These are phyloP conservation scores for Anastrepha obliqua DNA, from an alignment of 1,140 invertebrate genomes.

Conservation along the genomic window DNA sequence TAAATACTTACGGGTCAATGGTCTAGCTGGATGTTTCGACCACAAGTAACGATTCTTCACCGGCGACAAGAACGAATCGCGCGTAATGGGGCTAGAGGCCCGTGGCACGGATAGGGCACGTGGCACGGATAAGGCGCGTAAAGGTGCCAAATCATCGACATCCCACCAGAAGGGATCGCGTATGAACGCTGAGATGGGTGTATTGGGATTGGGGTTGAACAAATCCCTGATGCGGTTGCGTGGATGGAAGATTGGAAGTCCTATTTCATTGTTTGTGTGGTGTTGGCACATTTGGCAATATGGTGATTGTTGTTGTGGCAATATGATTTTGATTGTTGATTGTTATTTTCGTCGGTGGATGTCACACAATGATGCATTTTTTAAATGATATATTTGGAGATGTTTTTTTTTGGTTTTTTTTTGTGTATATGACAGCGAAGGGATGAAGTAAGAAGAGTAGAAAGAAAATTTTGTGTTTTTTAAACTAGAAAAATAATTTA, in stretches of 20 bases:
- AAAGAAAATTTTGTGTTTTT: constrained; percentile 72
- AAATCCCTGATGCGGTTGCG: constrained; percentile 83
- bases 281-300: not conserved
- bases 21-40: constrained; percentile 90
- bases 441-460: constrained; percentile 71
- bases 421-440: constrained; percentile 59
- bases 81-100: constrained; percentile 80
- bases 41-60: constrained; percentile 91
- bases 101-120: constrained; percentile 79
- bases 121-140: constrained; percentile 80
- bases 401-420: not conserved
- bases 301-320: constrained; percentile 47
- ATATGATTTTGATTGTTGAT: not conserved
- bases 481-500: constrained; percentile 69
- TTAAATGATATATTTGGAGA: no score
- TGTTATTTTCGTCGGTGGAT: not conserved
- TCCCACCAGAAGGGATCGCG: constrained; percentile 91
- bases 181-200: constrained; percentile 85
- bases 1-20: constrained; percentile 79
- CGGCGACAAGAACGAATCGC: constrained; percentile 90
- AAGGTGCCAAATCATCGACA: constrained; percentile 85
- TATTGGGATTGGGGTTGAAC: constrained; percentile 83
- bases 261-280: constrained; percentile 70
- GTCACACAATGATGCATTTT: not conserved
- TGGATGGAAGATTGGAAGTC: constrained; percentile 82